These are phyloP conservation scores for Xestia ashworthii DNA, from an alignment of 2,888 invertebrate species.

Conservation along the genomic window DNA sequence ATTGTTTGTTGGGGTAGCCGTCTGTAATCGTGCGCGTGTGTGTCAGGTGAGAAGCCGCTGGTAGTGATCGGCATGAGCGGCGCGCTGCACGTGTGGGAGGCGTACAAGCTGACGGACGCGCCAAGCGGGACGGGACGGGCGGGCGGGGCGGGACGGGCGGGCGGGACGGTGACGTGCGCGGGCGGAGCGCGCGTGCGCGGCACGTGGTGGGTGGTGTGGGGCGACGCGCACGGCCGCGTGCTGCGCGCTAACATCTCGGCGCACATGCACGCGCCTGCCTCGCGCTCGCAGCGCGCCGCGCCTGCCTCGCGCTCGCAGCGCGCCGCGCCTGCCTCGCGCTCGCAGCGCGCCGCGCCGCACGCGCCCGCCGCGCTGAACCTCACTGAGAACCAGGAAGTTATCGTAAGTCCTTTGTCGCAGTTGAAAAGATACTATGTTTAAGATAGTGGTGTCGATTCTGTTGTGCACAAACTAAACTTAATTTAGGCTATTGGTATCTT, in stretches of 20 bases:
- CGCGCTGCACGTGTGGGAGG: slow-evolving; percentile 91
- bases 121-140: slow-evolving; percentile 53
- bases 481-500: too few relatives aligned
- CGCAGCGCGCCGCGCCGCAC: slow-evolving; percentile 38
- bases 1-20: too few relatives aligned
- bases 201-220: slow-evolving; percentile 82
- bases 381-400: slow-evolving; percentile 5
- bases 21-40: not conserved
- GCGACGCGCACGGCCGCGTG: slow-evolving; percentile 78
- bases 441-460: too few relatives aligned
- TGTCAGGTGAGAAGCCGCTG: slow-evolving; percentile 89
- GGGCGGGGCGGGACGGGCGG: slow-evolving; percentile 69
- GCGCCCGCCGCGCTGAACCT: slow-evolving; percentile 3
- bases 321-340: slow-evolving; percentile 5
- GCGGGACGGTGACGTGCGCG: slow-evolving; percentile 70
- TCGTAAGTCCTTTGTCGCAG: slow-evolving; percentile 19
- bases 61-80: slow-evolving; percentile 92
- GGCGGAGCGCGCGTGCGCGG: slow-evolving; percentile 73
- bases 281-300: slow-evolving; percentile 34
- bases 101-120: slow-evolving; percentile 91
- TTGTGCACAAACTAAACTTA: too few relatives aligned
- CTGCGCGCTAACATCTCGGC: slow-evolving; percentile 64
- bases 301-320: slow-evolving; percentile 53
- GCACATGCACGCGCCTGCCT: slow-evolving; percentile 28
- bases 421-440: too few relatives aligned